phyloP scores from a whole-genome alignment of 2,797 vertebrate genomes.

The Rhinogobio ventralis region DNA sequence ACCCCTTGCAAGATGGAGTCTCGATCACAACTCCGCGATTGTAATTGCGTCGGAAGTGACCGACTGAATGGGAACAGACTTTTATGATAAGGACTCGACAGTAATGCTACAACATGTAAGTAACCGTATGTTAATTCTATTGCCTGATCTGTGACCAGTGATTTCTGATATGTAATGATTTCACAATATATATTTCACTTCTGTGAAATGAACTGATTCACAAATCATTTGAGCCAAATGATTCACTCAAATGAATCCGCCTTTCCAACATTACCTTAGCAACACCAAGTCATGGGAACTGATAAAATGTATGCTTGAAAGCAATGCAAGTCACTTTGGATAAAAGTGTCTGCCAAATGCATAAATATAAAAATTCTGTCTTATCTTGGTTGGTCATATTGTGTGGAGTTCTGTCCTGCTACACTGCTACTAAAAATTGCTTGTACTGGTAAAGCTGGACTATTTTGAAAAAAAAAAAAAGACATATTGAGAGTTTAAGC shows the following conservation, averaged over 20 bases:
- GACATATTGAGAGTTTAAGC: constrained; percentile 9
- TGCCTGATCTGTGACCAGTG: too few species aligned
- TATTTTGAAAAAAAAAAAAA: not conserved
- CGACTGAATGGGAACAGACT: too few species aligned
- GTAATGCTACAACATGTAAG: too few species aligned
- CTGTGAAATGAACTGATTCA: not conserved
- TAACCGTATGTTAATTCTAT: too few species aligned
- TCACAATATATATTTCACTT: not conserved
- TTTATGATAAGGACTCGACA: too few species aligned
- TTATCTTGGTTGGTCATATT: not conserved
- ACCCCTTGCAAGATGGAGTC: too few species aligned
- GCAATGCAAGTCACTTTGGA: not conserved
- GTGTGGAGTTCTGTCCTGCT: not conserved
- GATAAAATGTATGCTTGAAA: not conserved
- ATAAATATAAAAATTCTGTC: not conserved
- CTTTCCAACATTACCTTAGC: not conserved
- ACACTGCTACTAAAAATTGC: not conserved
- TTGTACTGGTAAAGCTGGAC: not conserved
- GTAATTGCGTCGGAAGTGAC: too few species aligned
- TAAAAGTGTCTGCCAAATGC: not conserved
- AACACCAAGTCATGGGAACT: not conserved
- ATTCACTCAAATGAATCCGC: not conserved
- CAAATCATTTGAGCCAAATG: not conserved
- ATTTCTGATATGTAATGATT: too few species aligned
- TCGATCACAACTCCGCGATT: too few species aligned